Evolutionary conservation across 2,113 vertebrate species (phyloP).

Genomic region (Petaurus breviceps): DNA sequence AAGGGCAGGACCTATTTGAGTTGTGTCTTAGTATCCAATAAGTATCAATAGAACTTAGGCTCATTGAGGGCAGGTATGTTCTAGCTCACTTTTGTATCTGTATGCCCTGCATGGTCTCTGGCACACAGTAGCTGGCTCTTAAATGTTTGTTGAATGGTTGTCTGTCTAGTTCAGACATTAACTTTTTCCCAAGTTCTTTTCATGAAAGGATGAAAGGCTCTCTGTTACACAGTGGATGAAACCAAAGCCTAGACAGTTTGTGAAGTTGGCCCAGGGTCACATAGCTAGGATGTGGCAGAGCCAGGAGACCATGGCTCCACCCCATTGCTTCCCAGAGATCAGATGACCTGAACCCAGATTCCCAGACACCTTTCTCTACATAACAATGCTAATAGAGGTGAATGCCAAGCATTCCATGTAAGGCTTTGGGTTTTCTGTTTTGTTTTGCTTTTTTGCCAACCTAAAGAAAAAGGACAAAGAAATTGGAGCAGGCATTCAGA

Average conservation of each 20-base stretch:
- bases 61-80: background rate
- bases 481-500: background rate
- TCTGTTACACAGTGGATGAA: background rate
- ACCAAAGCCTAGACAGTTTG: background rate
- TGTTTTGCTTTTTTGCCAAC: background rate
- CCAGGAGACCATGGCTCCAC: background rate
- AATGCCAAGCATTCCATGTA: background rate
- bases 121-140: background rate
- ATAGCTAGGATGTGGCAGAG: background rate
- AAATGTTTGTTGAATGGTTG: background rate
- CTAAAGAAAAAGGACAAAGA: background rate
- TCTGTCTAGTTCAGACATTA: background rate
- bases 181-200: background rate
- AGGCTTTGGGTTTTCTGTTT: background rate
- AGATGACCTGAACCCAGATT: background rate
- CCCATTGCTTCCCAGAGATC: background rate
- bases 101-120: background rate
- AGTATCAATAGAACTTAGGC: background rate
- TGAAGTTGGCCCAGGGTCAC: background rate
- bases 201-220: background rate
- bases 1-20: background rate
- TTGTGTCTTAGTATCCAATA: background rate
- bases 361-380: background rate
- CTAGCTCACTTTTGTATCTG: background rate
- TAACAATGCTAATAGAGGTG: background rate